These are phyloP conservation scores for Lepeophtheirus salmonis DNA, from an alignment of 1,140 invertebrate species.

Conservation along the genomic window DNA sequence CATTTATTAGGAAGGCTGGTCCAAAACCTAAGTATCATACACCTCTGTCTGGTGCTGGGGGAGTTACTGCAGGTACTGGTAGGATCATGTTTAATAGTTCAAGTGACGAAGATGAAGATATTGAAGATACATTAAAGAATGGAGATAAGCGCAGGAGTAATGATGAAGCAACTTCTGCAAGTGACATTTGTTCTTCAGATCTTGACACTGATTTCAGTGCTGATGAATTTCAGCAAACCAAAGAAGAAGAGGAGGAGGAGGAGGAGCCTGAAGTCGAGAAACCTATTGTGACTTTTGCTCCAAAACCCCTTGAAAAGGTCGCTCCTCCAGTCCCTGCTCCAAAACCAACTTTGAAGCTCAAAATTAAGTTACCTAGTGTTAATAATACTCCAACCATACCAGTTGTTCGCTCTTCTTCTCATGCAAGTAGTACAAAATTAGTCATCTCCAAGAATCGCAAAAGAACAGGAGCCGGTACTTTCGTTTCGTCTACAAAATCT, in stretches of 20 bases:
- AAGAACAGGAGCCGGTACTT: no score
- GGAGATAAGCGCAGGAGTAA: not conserved
- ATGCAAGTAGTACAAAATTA: not conserved
- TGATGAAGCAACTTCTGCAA: not conserved
- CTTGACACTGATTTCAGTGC: slow-evolving; percentile 16
- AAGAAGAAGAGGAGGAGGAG: not conserved
- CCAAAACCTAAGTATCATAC: slow-evolving; percentile 18
- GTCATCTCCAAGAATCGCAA: not conserved
- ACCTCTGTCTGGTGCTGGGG: not conserved
- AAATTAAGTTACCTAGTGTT: slow-evolving; percentile 13
- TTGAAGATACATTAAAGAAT: not conserved
- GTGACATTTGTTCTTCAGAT: slow-evolving; percentile 10
- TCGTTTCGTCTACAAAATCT: no score
- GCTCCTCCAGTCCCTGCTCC: not conserved
- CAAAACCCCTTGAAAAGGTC: slow-evolving; percentile 3
- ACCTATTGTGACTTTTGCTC: not conserved
- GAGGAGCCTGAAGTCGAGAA: not conserved
- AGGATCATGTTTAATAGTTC: slow-evolving; percentile 8
- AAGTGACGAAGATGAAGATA: slow-evolving; percentile 11
- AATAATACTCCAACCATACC: not conserved
- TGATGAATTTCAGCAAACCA: slow-evolving; percentile 9
- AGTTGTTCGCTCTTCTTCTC: not conserved
- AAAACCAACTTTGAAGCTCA: slow-evolving; percentile 14
- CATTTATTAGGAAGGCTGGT: not conserved
- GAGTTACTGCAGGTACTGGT: slow-evolving; percentile 14